These are phyloP conservation scores for Stenoptilia bipunctidactyla DNA, from an alignment of 2,888 invertebrate genomes.

Conservation along the genomic window DNA sequence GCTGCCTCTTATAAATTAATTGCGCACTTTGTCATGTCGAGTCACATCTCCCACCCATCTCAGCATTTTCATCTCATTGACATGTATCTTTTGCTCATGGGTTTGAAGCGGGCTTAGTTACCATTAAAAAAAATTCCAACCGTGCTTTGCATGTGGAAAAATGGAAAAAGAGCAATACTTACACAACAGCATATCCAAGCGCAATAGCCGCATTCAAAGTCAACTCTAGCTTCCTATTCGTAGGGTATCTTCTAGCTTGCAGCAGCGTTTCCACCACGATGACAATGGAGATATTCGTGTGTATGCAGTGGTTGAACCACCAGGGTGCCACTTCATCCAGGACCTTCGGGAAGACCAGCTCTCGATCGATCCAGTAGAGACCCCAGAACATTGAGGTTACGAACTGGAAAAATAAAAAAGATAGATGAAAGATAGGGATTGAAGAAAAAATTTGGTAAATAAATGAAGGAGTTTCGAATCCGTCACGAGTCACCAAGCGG, in stretches of 20 bases:
- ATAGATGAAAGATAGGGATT: no score
- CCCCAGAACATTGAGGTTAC: conserved; percentile 68
- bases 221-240: conserved; percentile 31
- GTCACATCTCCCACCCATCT: no score
- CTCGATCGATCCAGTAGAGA: conserved; percentile 63
- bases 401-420: conserved; percentile 64
- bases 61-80: no score
- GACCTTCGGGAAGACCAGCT: conserved; percentile 65
- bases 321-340: conserved; percentile 64
- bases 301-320: conserved; percentile 73
- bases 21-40: no score
- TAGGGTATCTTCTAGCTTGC: conserved; percentile 37
- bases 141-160: no score
- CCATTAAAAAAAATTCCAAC: no score
- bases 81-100: no score
- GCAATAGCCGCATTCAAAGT: conserved; percentile 24
- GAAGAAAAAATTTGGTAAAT: no score
- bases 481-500: no score
- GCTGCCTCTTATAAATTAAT: no score
- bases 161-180: conserved; percentile 28
- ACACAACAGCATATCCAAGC: conserved; percentile 46
- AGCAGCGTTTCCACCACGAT: conserved; percentile 55
- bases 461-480: no score
- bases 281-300: conserved; percentile 63
- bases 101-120: no score